Conservation (phyloP, 2,888 invertebrate species). For the Oxytorus armatus region DNA sequence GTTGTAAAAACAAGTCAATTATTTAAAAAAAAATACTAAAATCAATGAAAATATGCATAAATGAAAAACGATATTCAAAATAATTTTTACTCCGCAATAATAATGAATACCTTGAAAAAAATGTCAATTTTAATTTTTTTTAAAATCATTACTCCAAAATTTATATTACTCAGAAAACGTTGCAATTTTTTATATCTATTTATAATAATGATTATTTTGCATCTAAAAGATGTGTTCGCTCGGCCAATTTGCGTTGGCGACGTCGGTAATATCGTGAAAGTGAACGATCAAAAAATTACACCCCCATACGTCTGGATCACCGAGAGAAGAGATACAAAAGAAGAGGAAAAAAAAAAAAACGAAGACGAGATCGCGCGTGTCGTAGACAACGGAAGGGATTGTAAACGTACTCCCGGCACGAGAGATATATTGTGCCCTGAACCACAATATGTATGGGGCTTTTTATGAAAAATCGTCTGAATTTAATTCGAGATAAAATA, state of each 20-base stretch:
- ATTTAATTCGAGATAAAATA: no score
- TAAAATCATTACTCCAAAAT: no score
- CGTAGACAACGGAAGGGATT: constrained; percentile 51
- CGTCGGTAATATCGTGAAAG: constrained; percentile 45
- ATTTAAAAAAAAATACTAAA: no score
- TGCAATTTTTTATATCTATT: not conserved
- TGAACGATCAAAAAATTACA: constrained; percentile 63
- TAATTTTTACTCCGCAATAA: no score
- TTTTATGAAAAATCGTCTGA: constrained; percentile 10
- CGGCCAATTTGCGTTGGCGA: constrained; percentile 45
- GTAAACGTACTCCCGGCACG: constrained; percentile 57
- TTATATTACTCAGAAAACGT: no score
- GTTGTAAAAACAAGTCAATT: no score
- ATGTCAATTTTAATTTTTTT: no score
- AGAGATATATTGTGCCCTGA: constrained; percentile 61
- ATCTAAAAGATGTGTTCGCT: not conserved
- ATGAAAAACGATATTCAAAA: no score
- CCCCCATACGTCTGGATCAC: constrained; percentile 61
- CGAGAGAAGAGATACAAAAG: constrained; percentile 32
- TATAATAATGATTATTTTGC: not conserved
- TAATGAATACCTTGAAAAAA: no score
- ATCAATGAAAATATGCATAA: no score
- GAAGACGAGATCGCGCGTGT: constrained; percentile 56
- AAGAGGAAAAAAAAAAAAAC: constrained; percentile 26
- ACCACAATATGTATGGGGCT: constrained; percentile 22